Evolutionary conservation across 2,888 invertebrate genomes (phyloP), one percentile per base, ranked within the genome.

Genomic region (Drosophila algonquin): DNA sequence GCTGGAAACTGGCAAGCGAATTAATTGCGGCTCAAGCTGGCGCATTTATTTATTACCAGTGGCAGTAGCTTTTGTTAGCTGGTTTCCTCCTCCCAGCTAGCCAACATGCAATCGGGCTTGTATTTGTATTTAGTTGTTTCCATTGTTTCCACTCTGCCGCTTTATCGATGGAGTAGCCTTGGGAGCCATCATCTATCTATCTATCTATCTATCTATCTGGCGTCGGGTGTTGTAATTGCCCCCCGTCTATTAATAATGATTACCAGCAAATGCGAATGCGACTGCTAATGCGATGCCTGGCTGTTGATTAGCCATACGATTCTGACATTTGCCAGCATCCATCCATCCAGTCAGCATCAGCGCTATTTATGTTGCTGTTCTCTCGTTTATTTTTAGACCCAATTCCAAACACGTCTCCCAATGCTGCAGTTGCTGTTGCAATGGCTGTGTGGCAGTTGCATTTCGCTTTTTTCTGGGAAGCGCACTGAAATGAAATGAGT

Each of bases 181-280:
- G 67, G 68, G 35, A 35, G 40, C 54, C 40, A 54, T 21, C 21
- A 21, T 21, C 21, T 21, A 21, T 21, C 21, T 21, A 21, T 53
- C 35, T 10, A 47, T 10, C 6, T 12, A 51, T 32, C 67, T 53
- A 14, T 63, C 52, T 56, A 65, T 63, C 52, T 56, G 63, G 64
- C 62, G 64, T 69, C 63, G 73, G 46, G 72, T 64, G 76, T 77
- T 84, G 87, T 83, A 83, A 85, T 87, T 83, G 82, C 63, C 63
- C 63, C 63, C 65, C 72, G 50, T 70, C 83, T 83, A 83, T 87
- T 83, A 83, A 87, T 83, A 83, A 80, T 82, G 87, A 87, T 87
- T 83, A 80, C 73, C 85, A 70, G 68, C 80, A 64, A 76, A 72
- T 63, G 70, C 63, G 71, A 76, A 72, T 63, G 70, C 63, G 71